These are phyloP conservation scores for Asbolus verrucosus DNA, from an alignment of 1,140 invertebrate species.

Conservation along the genomic window DNA sequence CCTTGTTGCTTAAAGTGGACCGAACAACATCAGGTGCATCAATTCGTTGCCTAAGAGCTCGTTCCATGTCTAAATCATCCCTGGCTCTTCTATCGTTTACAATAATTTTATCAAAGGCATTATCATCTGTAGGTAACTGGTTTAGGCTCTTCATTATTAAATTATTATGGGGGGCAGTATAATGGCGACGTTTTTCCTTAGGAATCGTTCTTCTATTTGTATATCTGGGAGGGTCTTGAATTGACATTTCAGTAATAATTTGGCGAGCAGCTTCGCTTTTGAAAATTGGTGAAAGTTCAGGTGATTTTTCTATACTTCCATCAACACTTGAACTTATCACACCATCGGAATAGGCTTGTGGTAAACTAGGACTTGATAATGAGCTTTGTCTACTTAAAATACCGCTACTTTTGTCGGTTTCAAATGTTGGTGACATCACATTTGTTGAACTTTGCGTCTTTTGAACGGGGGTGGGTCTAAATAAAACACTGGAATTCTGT, in stretches of 20 bases:
- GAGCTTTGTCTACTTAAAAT: slow-evolving; percentile 51
- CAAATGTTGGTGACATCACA: slow-evolving; percentile 38
- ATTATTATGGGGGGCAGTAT: slow-evolving; percentile 82
- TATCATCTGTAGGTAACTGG: slow-evolving; percentile 56
- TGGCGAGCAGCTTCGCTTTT: slow-evolving; percentile 86
- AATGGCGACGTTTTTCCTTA: slow-evolving; percentile 84
- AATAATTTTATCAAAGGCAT: slow-evolving; percentile 56
- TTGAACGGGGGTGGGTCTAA: slow-evolving; percentile 54
- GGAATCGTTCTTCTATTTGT: slow-evolving; percentile 72
- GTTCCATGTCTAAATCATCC: slow-evolving; percentile 89
- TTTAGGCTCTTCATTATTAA: slow-evolving; percentile 60
- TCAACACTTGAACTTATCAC: slow-evolving; percentile 34
- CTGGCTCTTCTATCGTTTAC: slow-evolving; percentile 70
- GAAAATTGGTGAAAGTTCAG: slow-evolving; percentile 74
- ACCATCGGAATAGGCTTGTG: slow-evolving; percentile 39
- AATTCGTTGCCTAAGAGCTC: slow-evolving; percentile 76
- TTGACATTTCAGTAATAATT: slow-evolving; percentile 86
- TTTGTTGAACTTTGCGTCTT: slow-evolving; percentile 55
- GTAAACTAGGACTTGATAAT: slow-evolving; percentile 55
- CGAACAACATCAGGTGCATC: slow-evolving; percentile 87
- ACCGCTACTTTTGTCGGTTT: slow-evolving; percentile 43
- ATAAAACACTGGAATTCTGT: slow-evolving; percentile 56
- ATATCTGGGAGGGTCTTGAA: slow-evolving; percentile 62
- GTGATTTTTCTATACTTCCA: slow-evolving; percentile 56
- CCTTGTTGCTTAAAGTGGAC: slow-evolving; percentile 76